These are phyloP conservation scores for Benitochromis conjunctus DNA, from an alignment of 2,113 vertebrate species.

Conservation along the genomic window DNA sequence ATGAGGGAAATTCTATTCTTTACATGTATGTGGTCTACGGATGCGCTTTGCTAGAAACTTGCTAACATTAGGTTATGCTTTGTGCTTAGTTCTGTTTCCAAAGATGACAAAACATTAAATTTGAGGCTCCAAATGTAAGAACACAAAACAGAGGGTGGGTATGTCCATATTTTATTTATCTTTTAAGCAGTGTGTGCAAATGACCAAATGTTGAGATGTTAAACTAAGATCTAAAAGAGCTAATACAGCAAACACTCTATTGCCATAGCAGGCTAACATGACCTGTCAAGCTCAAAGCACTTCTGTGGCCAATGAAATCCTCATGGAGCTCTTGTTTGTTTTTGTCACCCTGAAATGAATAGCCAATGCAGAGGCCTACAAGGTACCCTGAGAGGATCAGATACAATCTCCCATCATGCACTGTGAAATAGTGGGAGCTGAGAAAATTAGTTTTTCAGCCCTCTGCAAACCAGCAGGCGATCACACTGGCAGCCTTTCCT, in stretches of 20 bases:
- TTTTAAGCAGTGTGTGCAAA: accelerated
- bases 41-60: accelerated
- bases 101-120: neutral
- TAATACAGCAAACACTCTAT: neutral
- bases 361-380: neutral
- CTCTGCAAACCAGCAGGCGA: conserved; percentile 12
- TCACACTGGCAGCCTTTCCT: conserved; percentile 14
- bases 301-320: neutral
- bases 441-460: conserved; percentile 49
- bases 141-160: neutral
- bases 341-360: neutral
- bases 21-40: neutral
- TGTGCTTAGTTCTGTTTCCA: neutral
- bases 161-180: neutral
- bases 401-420: conserved; percentile 53
- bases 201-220: neutral
- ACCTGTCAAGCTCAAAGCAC: neutral
- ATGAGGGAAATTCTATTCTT: neutral
- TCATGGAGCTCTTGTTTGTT: neutral
- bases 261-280: neutral
- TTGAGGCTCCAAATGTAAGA: neutral
- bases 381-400: conserved; percentile 16
- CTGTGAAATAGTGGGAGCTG: conserved; percentile 38
- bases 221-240: neutral
- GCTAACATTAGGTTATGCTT: neutral